Base-by-base conservation (phyloP, 2,113 vertebrate species). In the Raja brachyura region DNA sequence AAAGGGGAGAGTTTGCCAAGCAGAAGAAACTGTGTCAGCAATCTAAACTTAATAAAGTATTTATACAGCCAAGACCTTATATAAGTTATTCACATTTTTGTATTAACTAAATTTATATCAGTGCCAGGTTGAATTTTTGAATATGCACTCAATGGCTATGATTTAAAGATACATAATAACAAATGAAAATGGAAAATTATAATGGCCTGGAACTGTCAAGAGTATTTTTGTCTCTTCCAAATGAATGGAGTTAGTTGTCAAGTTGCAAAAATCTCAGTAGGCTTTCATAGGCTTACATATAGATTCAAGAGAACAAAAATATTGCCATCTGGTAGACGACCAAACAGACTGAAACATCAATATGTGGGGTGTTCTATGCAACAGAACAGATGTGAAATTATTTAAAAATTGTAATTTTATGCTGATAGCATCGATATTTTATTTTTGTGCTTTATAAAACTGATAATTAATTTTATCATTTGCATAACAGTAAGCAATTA, bases 181-280 rank as follows among this genome's bases (percentile, higher is more conserved):
- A 33, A n/a, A 31, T 39, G 31, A 90, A 68, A 25, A 13, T 18
- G 61, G 28, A 33, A 90, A 90, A 63, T 33, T 90, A 31, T 18
- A 33, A 39, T 66, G 18, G 59, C n/a, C 14, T 90, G 61, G 59
- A 90, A 68, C 61, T 68, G 86, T 68, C 86, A 90, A 73, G 86
- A 68, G 39, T 90, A 31, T 90, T 68, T 68, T 90, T 68, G 61
- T 68, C 86, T 68, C 86, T 68, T 63, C 61, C 63, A 90, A 90
- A 33, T 68, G n/a, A 90, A 33, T 90, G 59, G 28, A 66, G 85
- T 14, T 88, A 9, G n/a, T 39, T 39, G 86, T 90, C 31, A 39
- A 63, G 18, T 18, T 68, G n/a, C 86, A 90, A 6, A 6, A 31
- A 90, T 68, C 86, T 90, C 61, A 90, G n/a, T 20, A 8, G n/a